Percentiles rank a stretch among this genome's conserved stretches.
Conservation (phyloP, 2,113 vertebrate species). For the Chionis minor region DNA sequence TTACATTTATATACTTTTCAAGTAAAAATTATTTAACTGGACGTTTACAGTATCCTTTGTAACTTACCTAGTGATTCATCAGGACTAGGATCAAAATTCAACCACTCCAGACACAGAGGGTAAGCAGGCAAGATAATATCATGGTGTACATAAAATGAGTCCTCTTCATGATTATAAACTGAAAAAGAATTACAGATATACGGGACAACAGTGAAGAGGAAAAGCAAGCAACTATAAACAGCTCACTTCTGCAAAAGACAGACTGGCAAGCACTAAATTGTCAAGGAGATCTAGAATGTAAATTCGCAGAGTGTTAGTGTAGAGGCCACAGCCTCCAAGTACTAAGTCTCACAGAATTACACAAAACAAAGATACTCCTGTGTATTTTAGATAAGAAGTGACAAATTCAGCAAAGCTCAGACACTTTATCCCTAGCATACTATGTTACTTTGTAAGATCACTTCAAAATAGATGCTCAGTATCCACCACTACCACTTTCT, state of each 20-base stretch:
- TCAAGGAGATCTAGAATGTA: neutral
- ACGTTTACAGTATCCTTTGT: neutral
- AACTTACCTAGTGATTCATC: constrained; percentile 81
- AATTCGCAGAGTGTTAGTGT: neutral
- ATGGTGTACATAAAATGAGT: constrained; percentile 94
- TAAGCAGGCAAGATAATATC: constrained; percentile 93
- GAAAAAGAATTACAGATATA: constrained; percentile 23
- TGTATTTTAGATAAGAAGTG: neutral
- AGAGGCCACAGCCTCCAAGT: neutral
- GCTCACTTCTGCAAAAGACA: neutral
- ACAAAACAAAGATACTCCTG: neutral
- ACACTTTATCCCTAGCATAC: neutral
- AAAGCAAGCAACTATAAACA: neutral
- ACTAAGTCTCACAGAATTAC: neutral
- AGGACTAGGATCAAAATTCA: constrained; percentile 94
- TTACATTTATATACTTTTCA: neutral
- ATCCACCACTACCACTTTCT: neutral
- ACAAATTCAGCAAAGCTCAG: neutral
- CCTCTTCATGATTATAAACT: constrained; percentile 95
- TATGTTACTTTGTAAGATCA: neutral
- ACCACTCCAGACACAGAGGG: constrained; percentile 91
- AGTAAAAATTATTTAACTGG: neutral
- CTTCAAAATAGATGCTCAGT: neutral
- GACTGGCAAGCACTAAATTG: neutral
- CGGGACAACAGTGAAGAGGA: neutral